These are phyloP conservation scores for Disparrhopalites patrizii DNA, from an alignment of 2,888 invertebrate species.

Conservation along the genomic window DNA sequence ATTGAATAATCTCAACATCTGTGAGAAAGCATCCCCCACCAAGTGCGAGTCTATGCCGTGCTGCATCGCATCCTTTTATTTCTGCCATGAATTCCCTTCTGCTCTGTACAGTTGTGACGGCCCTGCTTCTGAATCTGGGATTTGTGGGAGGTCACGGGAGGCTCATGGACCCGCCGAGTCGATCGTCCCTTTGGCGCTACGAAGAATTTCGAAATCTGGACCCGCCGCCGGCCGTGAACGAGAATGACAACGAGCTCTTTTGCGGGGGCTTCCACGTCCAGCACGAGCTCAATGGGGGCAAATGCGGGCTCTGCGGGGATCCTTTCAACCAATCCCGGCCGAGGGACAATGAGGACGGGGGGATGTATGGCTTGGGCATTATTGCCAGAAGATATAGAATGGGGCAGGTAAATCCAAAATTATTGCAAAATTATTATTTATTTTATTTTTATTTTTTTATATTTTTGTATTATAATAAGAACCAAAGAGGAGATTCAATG, in stretches of 20 bases:
- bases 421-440: too few species aligned
- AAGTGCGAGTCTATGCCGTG: too few species aligned
- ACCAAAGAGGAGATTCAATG: too few species aligned
- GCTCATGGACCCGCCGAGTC: slow-evolving; percentile 34
- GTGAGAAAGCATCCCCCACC: too few species aligned
- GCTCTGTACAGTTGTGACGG: too few species aligned
- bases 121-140: too few species aligned
- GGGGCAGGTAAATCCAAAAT: slow-evolving; percentile 48
- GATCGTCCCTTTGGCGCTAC: slow-evolving; percentile 35
- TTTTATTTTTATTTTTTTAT: too few species aligned
- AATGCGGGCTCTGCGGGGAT: slow-evolving; percentile 55
- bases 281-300: slow-evolving; percentile 49
- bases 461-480: too few species aligned
- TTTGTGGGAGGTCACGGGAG: slow-evolving; percentile 39
- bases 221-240: slow-evolving; percentile 32
- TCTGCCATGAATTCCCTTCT: too few species aligned
- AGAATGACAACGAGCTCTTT: slow-evolving; percentile 37
- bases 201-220: slow-evolving; percentile 28
- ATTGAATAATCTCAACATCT: too few species aligned
- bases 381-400: slow-evolving; percentile 46
- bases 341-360: slow-evolving; percentile 50
- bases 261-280: slow-evolving; percentile 38
- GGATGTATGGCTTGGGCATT: slow-evolving; percentile 48
- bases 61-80: too few species aligned
- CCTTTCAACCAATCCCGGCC: slow-evolving; percentile 49